phyloP scores from a whole-genome alignment of 2,888 invertebrate genomes.

The Brenthis ino region DNA sequence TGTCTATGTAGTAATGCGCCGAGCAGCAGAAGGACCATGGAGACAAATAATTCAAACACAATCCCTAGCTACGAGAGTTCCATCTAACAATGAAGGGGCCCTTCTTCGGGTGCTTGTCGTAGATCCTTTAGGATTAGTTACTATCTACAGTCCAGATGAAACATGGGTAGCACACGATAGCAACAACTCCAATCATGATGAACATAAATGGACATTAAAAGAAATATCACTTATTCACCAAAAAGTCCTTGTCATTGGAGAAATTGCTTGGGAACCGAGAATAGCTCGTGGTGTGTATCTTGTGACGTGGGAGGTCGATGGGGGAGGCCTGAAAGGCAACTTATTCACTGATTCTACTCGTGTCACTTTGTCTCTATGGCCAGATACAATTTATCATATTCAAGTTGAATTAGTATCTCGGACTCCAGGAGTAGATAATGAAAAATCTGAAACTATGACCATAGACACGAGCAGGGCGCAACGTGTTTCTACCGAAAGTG shows the following conservation, averaged over 20 bases:
- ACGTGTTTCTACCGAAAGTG: conserved; percentile 84
- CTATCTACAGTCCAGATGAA: conserved; percentile 87
- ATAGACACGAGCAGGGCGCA: conserved; percentile 85
- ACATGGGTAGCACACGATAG: conserved; percentile 81
- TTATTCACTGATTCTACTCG: conserved; percentile 90
- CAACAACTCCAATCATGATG: conserved; percentile 75
- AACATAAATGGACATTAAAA: conserved; percentile 84
- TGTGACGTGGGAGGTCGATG: conserved; percentile 92
- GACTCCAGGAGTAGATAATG: conserved; percentile 83
- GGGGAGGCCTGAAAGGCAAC: conserved; percentile 91
- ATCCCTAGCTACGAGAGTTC: conserved; percentile 84
- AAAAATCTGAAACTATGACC: conserved; percentile 85
- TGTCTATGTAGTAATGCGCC: conserved; percentile 87
- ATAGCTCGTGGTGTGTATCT: conserved; percentile 86
- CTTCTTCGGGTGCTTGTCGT: conserved; percentile 86
- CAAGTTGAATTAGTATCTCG: conserved; percentile 87
- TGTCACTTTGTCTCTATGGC: conserved; percentile 90
- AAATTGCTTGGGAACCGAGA: conserved; percentile 88
- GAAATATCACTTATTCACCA: conserved; percentile 88
- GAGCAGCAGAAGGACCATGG: conserved; percentile 84
- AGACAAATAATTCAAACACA: conserved; percentile 86
- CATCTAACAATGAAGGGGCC: conserved; percentile 84
- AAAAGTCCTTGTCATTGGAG: conserved; percentile 87
- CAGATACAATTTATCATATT: conserved; percentile 90
- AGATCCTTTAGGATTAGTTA: conserved; percentile 86